Conservation (phyloP, 2,888 invertebrate genomes). For the Andricus quercusramuli region DNA sequence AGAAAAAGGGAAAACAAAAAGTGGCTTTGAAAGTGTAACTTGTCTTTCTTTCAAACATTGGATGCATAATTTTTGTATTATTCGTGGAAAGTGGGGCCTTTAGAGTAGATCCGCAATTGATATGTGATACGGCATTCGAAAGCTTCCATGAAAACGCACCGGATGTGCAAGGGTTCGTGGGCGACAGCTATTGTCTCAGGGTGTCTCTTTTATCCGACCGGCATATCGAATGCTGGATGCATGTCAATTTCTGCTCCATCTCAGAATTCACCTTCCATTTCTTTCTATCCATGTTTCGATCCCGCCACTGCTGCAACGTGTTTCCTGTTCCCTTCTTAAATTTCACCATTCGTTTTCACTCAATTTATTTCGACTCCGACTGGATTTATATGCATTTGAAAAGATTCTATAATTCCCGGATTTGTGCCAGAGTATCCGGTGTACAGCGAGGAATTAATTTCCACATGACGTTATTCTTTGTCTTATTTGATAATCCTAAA, state of each 20-base stretch:
- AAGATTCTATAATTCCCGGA: not conserved
- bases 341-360: not conserved
- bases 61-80: conserved; percentile 19
- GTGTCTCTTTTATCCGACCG: conserved; percentile 75
- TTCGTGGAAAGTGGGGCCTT: conserved; percentile 17
- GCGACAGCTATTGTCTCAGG: conserved; percentile 69
- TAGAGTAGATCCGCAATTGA: conserved; percentile 66
- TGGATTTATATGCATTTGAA: not conserved
- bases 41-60: not conserved
- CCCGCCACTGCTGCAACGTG: not conserved
- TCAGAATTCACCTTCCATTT: conserved; percentile 61
- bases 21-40: not conserved
- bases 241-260: conserved; percentile 72
- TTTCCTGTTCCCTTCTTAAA: conserved; percentile 20
- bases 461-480: not conserved
- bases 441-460: not conserved
- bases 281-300: conserved; percentile 4
- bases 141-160: conserved; percentile 75
- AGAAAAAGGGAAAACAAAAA: not conserved
- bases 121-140: conserved; percentile 72
- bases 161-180: conserved; percentile 72
- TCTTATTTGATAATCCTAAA: not conserved
- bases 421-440: not conserved
- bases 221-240: conserved; percentile 74
- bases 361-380: conserved; percentile 1